Evolutionary conservation across 2,888 invertebrate genomes (phyloP).

Genomic region (Pogonocherus hispidulus): DNA sequence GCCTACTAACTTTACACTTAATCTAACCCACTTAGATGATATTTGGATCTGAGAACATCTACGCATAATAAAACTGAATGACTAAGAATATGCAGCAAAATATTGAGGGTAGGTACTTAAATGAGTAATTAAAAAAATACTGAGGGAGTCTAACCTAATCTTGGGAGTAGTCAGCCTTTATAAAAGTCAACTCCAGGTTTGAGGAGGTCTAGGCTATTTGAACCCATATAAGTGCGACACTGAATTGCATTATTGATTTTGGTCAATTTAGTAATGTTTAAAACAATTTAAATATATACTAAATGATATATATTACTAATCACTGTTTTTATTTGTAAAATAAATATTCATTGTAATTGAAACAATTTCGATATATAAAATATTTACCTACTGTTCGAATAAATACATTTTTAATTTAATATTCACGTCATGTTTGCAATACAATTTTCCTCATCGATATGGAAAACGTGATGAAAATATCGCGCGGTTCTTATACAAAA

Average conservation of each 20-base stretch:
- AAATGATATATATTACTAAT: background rate
- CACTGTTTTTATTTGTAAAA: background rate
- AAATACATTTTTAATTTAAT: conserved; percentile 36
- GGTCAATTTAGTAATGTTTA: background rate
- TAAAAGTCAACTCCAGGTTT: too few species aligned
- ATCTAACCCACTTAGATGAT: too few species aligned
- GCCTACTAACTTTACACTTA: too few species aligned
- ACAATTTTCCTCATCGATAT: conserved; percentile 48
- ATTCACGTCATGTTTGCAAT: conserved; percentile 38
- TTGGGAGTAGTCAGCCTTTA: too few species aligned
- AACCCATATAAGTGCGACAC: too few species aligned
- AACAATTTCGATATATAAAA: background rate
- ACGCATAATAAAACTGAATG: too few species aligned
- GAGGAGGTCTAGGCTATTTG: too few species aligned
- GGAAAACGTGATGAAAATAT: conserved; percentile 64
- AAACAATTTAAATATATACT: background rate
- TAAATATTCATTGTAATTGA: background rate
- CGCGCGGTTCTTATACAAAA: conserved; percentile 63
- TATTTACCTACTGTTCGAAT: background rate
- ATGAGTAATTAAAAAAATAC: too few species aligned
- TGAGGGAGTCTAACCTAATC: too few species aligned
- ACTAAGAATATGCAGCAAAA: too few species aligned
- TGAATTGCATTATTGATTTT: background rate
- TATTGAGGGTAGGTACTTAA: too few species aligned
- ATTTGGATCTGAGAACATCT: too few species aligned